Percentiles rank a stretch among this genome's conserved stretches.
Evolutionary conservation across 2,797 vertebrate species (phyloP).

Genomic region (Cossypha heuglini): DNA sequence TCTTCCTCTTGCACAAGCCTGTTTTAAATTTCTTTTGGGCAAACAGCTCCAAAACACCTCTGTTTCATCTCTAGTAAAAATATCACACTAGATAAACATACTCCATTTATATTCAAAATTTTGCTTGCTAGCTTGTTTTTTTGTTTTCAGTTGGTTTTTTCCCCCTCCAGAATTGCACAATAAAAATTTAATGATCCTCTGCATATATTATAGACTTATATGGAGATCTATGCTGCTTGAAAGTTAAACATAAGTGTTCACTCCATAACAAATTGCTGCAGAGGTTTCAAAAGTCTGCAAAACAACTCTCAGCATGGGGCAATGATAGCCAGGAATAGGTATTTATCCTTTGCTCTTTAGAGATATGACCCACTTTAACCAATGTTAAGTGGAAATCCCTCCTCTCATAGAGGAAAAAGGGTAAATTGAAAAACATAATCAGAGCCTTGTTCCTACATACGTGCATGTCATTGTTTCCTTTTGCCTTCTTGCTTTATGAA

Average conservation of each 20-base stretch:
- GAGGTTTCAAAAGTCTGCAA: not conserved
- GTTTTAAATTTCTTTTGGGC: not conserved
- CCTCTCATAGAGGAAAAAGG: not conserved
- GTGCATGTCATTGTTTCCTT: not conserved
- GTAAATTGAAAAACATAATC: not conserved
- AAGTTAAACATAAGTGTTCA: not conserved
- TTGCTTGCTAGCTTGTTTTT: not conserved
- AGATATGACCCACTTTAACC: not conserved
- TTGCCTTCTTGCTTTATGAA: not conserved
- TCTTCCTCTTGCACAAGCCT: not conserved
- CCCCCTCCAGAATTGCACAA: not conserved
- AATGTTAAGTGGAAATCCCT: not conserved
- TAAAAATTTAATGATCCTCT: slow-evolving; percentile 30
- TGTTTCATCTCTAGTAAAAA: not conserved
- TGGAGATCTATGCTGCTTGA: not conserved
- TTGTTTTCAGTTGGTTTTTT: accelerated
- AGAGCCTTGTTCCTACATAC: not conserved
- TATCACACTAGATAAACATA: not conserved
- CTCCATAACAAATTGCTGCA: not conserved
- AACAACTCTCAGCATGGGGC: not conserved
- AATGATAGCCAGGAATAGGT: not conserved
- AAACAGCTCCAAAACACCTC: not conserved
- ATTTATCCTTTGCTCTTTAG: not conserved
- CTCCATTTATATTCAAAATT: not conserved
- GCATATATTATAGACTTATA: not conserved